phyloP scores from a whole-genome alignment of 2,113 vertebrate genomes.

The Cromileptes altivelis region DNA sequence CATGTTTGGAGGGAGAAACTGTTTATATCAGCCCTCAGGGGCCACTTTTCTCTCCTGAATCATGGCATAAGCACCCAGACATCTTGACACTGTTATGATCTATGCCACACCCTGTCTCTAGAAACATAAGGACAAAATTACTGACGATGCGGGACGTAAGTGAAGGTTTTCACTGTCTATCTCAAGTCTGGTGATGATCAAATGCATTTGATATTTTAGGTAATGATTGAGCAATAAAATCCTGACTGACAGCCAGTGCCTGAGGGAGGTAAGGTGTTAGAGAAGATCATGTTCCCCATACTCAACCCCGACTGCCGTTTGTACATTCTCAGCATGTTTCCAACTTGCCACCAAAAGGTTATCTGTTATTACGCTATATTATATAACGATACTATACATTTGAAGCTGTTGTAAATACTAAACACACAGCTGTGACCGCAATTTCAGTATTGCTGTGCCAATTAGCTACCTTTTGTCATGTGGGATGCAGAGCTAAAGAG shows the following conservation, averaged over 20 bases:
- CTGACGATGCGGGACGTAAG: conserved; percentile 24
- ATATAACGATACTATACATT: too few relatives aligned
- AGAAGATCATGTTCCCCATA: conserved; percentile 31
- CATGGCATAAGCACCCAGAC: conserved; percentile 41
- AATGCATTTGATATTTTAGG: conserved; percentile 58
- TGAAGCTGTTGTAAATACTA: too few relatives aligned
- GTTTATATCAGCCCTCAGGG: conserved; percentile 61
- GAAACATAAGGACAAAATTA: conserved; percentile 37
- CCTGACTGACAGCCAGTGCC: conserved; percentile 51
- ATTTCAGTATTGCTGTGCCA: too few relatives aligned
- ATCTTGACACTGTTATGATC: conserved; percentile 48
- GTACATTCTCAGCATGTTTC: conserved; percentile 65
- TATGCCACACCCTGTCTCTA: conserved; percentile 68
- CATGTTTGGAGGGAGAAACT: conserved; percentile 36
- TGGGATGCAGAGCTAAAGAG: too few relatives aligned
- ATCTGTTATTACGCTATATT: conserved; percentile 27
- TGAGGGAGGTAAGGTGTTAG: conserved; percentile 33
- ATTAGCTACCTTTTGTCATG: too few relatives aligned
- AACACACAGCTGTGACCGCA: too few relatives aligned
- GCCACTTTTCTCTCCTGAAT: conserved; percentile 59
- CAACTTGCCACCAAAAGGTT: conserved; percentile 59
- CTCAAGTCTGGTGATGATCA: conserved; percentile 23
- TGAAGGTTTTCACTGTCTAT: conserved; percentile 29
- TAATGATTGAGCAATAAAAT: conserved; percentile 54
- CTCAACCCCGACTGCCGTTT: conserved; percentile 30